Evolutionary conservation across 2,797 vertebrate genomes (phyloP).

Genomic region (Sebastiscus albofasciatus): DNA sequence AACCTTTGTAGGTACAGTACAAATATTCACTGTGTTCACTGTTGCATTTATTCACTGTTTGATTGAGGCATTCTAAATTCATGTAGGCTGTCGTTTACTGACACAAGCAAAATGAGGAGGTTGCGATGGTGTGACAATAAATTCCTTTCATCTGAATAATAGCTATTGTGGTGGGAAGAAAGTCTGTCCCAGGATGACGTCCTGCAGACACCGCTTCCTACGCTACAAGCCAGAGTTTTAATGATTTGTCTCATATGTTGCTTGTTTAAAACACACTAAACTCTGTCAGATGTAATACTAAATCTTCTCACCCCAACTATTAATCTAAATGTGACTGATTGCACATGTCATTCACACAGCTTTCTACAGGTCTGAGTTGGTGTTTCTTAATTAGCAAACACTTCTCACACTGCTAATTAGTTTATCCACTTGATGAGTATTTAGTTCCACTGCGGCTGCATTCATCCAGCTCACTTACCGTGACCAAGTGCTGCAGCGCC

Average conservation of each 20-base stretch:
- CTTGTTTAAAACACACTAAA: background rate
- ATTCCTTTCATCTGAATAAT: background rate
- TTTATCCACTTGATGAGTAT: conserved; percentile 33
- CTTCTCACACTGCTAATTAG: conserved; percentile 29
- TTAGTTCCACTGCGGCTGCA: conserved; percentile 21
- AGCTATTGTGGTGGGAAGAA: background rate
- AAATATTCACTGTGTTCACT: background rate
- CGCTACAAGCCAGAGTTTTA: background rate
- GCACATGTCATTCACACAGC: background rate
- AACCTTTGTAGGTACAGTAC: background rate
- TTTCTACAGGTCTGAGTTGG: background rate
- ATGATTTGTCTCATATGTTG: conserved; percentile 1
- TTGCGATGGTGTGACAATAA: background rate
- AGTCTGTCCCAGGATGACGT: background rate
- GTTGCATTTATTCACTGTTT: background rate
- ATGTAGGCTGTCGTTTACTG: background rate
- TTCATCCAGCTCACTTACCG: conserved; percentile 11
- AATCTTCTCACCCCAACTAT: background rate
- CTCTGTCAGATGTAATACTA: background rate
- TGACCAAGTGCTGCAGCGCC: conserved; percentile 6
- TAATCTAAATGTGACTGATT: background rate
- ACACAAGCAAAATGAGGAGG: background rate
- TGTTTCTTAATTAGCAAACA: conserved; percentile 10
- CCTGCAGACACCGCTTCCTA: conserved; percentile 5
- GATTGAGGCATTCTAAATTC: background rate